These are phyloP conservation scores for Drosophila insularis DNA, from an alignment of 1,140 invertebrate species.

Conservation along the genomic window DNA sequence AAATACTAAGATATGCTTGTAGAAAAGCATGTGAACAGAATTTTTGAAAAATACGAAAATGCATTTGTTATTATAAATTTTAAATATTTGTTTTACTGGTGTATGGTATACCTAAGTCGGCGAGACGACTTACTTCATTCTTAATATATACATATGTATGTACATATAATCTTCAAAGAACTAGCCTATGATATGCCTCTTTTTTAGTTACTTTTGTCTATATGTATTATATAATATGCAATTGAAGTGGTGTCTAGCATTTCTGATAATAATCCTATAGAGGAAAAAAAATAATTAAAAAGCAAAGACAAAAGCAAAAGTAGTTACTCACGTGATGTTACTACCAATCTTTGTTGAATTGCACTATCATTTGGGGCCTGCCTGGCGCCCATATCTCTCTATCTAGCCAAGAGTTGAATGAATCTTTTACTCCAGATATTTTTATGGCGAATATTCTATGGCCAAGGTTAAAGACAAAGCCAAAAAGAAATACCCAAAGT, in stretches of 20 bases:
- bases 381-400: not conserved
- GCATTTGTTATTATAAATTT: too few species aligned
- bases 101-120: too few species aligned
- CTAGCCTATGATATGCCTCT: too few species aligned
- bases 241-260: not conserved
- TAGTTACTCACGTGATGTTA: slow-evolving; percentile 3
- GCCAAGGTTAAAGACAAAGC: slow-evolving; percentile 14
- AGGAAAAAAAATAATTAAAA: not conserved
- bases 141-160: too few species aligned
- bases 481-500: not conserved
- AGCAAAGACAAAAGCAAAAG: not conserved
- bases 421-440: not conserved
- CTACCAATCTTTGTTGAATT: not conserved
- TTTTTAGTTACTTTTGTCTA: too few species aligned
- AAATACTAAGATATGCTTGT: too few species aligned
- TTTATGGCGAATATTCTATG: not conserved
- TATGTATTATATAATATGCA: too few species aligned
- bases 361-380: not conserved
- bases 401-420: not conserved
- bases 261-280: not conserved
- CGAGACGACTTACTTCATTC: too few species aligned
- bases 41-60: too few species aligned
- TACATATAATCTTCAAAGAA: too few species aligned
- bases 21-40: too few species aligned
- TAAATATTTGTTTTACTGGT: too few species aligned